Percentiles rank a stretch among this genome's conserved stretches.
Conservation (phyloP, 2,888 invertebrate genomes). For the Scaptomyza reducta region DNA sequence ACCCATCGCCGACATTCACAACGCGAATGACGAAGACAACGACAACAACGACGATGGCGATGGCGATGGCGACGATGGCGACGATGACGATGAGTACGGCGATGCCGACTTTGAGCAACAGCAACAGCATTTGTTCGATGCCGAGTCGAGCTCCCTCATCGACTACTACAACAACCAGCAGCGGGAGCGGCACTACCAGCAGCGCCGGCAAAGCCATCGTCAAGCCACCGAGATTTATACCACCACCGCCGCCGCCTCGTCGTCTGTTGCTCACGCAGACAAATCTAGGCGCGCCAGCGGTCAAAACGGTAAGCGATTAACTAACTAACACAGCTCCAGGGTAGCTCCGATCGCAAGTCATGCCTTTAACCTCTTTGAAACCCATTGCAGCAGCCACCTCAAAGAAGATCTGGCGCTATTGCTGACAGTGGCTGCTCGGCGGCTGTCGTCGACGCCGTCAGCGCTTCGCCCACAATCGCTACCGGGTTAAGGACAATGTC, state of each 20-base stretch:
- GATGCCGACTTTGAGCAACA: slow-evolving; percentile 84
- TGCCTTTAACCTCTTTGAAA: too few species aligned
- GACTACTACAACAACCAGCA: slow-evolving; percentile 86
- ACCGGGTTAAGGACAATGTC: slow-evolving; percentile 70
- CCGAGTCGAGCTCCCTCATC: slow-evolving; percentile 86
- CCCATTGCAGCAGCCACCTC: slow-evolving; percentile 63
- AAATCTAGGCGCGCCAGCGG: slow-evolving; percentile 73
- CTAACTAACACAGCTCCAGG: too few species aligned
- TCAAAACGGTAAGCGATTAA: slow-evolving; percentile 64
- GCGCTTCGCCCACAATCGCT: slow-evolving; percentile 66
- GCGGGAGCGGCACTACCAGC: slow-evolving; percentile 86
- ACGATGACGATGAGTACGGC: slow-evolving; percentile 75
- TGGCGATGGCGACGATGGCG: slow-evolving; percentile 81
- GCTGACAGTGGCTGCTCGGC: slow-evolving; percentile 85
- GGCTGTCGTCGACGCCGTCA: slow-evolving; percentile 84
- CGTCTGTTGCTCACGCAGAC: slow-evolving; percentile 82
- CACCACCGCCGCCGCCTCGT: slow-evolving; percentile 84
- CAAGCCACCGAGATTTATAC: slow-evolving; percentile 81
- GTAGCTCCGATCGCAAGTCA: too few species aligned
- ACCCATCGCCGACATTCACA: slow-evolving; percentile 27
- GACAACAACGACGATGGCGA: slow-evolving; percentile 74
- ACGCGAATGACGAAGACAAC: slow-evolving; percentile 20
- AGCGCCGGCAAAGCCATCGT: slow-evolving; percentile 68
- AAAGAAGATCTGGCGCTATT: slow-evolving; percentile 83
- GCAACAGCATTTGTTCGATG: slow-evolving; percentile 27